These are phyloP conservation scores for Drosophila prolongata DNA, from an alignment of 2,888 invertebrate species.

Conservation along the genomic window DNA sequence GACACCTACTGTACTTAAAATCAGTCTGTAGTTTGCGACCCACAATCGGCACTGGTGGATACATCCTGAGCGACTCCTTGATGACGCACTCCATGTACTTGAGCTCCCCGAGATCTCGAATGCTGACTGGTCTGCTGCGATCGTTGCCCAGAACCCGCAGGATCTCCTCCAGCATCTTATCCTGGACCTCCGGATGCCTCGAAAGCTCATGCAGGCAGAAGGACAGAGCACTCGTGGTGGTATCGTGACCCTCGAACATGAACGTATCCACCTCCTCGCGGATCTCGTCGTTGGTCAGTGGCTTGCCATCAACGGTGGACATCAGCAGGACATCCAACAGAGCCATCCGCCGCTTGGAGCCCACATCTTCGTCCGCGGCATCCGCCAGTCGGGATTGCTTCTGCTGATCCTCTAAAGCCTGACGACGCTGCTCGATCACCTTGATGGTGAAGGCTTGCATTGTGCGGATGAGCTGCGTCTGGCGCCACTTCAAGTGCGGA, in stretches of 20 bases:
- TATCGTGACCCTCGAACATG: conserved; percentile 87
- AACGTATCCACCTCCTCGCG: conserved; percentile 90
- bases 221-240: conserved; percentile 77
- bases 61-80: conserved; percentile 87
- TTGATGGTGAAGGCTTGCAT: conserved; percentile 81
- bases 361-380: conserved; percentile 72
- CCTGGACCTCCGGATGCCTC: conserved; percentile 75
- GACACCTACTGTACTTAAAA: conserved; percentile 85
- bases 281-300: conserved; percentile 86
- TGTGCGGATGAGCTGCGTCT: conserved; percentile 64
- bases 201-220: conserved; percentile 76
- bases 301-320: conserved; percentile 86
- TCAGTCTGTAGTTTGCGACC: conserved; percentile 85
- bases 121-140: conserved; percentile 48
- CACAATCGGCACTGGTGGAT: conserved; percentile 88
- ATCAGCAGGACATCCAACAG: conserved; percentile 88
- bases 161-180: conserved; percentile 74
- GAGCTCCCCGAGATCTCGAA: conserved; percentile 65
- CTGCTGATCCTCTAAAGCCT: conserved; percentile 48
- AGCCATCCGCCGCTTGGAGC: conserved; percentile 87
- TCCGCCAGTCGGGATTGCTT: conserved; percentile 30
- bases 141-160: conserved; percentile 65
- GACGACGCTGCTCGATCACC: conserved; percentile 77
- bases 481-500: conserved; percentile 58
- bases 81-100: conserved; percentile 87